Base-by-base conservation (phyloP, 2,113 vertebrate species). In the Agapornis roseicollis region DNA sequence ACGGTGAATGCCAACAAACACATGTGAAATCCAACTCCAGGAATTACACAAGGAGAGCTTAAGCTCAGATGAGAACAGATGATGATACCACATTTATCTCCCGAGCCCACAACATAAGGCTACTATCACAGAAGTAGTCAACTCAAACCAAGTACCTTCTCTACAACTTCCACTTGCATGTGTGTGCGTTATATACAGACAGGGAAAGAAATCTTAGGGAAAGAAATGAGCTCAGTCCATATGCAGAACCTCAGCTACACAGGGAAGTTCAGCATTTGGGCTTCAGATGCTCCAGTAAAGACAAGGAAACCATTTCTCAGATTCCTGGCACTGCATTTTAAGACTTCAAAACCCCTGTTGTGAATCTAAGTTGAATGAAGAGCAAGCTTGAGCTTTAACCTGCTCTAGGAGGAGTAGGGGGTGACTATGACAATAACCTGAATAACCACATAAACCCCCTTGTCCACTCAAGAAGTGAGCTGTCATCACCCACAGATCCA, bases 391-490 rank as follows among this genome's bases (percentile, higher is more conserved):
- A 42, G 50, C 49, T 60, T 80, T n/a, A 72, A 19, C 33, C 56
- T 10, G 4, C 56, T 35, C 33, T 58, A 58, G 33, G 33, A 58
- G 35, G 56, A 58, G 56, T 15, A 58, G 56, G 33, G 33, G 9
- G 56, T 35, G 56, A 35, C 14, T 58, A 35, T 24, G 56, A 58
- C 56, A 58, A 58, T 11, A 9, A 42, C 47, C 42, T 3, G 55
- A 80, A 69, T 3, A 77, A 44, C 31, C 72, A 25, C 12, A 16
- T 2, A 87, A 84, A 28, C 1, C 16, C 27, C 9, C 23, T 5
- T 3, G 5, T 1, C 29, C 37, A 7, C 53, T 17, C 24, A 37
- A 78, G 50, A 49, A 28, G 2, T 0, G 0, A 85, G 28, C 6
- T 31, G 50, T 16, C 39, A 8, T 0, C 15, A 8, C 37, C 65